Base-by-base conservation (phyloP, 2,113 vertebrate genomes). In the Spea multiplicata region DNA sequence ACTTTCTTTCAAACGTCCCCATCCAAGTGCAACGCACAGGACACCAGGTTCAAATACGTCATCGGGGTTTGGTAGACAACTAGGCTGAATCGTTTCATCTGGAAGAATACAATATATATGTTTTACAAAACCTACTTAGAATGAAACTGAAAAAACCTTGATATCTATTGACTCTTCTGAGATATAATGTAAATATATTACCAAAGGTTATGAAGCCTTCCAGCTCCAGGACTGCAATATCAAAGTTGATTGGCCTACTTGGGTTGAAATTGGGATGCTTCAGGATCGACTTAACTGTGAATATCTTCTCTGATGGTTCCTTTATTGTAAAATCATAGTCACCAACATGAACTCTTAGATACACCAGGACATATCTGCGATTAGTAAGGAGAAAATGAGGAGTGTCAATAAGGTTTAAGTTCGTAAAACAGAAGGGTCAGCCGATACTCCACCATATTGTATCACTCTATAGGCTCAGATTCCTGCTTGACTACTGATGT, bases 1-100 rank as follows among this genome's bases (percentile, higher is more conserved):
- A 95, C 94, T 88, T 87, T 97, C 95, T 81, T 81, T 84, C 10
- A 90, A 84, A 67, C 83, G 84, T 4, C 95, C 95, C 95, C 96
- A 98, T 57, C 96, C 95, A 80, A 86, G 89, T 10, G 92, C 86
- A 82, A 89, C 86, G 77, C 96, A 98, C 14, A 87, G 76, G 80
- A 85, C 87, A 80, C 88, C 91, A 49, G 93, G 84, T 50, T 84
- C 82, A 80, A 94, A 91, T 5, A 1, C 85, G 69, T 96, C 94
- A 66, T 83, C 85, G 12, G 88, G 89, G 30, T 93, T 80, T 73
- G 95, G 96, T 80, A 96, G 91, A 83, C 95, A 95, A 4, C 93
- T 84, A 6, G 94, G 94, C 61, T 91, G 87, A 71, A 94, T 92
- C 53, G 69, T 83, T 7, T 82, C 70, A 82, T 88, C 95, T 97